phyloP scores from a whole-genome alignment of 2,797 vertebrate species.

The Orestias chungarensis region DNA sequence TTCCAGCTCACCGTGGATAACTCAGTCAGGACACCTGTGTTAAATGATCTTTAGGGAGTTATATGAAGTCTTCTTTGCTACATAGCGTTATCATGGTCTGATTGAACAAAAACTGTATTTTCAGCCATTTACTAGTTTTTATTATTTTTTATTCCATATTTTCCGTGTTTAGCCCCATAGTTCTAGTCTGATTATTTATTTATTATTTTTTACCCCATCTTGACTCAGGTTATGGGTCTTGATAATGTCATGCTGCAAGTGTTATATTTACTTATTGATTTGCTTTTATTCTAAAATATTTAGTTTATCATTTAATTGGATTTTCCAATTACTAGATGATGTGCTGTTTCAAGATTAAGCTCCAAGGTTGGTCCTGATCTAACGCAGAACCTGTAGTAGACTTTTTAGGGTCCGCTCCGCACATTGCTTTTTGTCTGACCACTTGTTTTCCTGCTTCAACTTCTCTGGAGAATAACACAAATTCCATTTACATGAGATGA shows the following conservation, averaged over 20 bases:
- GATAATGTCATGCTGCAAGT: neutral
- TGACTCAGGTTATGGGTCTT: neutral
- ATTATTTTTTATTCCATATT: too few species aligned
- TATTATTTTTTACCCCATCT: neutral
- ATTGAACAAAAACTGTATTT: too few species aligned
- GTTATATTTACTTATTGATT: neutral
- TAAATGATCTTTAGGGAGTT: too few species aligned
- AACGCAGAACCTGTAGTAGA: neutral
- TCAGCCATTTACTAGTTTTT: too few species aligned
- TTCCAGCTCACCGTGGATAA: too few species aligned
- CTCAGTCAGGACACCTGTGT: too few species aligned
- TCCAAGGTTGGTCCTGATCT: neutral
- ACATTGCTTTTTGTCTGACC: conserved; percentile 16
- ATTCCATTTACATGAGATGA: conserved; percentile 51
- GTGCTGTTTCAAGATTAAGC: neutral
- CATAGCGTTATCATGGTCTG: too few species aligned
- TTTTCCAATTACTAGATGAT: neutral
- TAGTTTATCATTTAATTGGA: neutral
- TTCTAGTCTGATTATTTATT: too few species aligned
- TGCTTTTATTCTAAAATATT: neutral
- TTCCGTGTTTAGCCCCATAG: too few species aligned
- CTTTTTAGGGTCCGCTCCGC: neutral
- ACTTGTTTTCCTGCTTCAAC: neutral
- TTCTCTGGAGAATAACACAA: conserved; percentile 9
- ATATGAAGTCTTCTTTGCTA: too few species aligned